Evolutionary conservation across 2,888 invertebrate species (phyloP).

Genomic region (Magallana nippona): DNA sequence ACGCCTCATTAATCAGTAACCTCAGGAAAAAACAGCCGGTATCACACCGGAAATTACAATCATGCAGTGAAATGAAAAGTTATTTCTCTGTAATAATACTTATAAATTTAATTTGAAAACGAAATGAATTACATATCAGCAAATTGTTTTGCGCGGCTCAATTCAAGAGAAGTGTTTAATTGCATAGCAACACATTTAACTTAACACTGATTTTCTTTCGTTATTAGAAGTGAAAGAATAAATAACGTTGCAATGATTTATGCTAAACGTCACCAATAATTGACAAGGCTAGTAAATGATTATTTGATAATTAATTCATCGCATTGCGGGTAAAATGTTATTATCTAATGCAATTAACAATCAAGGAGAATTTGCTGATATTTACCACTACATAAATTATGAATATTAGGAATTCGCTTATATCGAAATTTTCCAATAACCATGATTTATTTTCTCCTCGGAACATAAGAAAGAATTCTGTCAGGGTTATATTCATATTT

Average conservation of each 20-base stretch:
- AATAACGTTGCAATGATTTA: no score
- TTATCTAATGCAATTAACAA: neutral
- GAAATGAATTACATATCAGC: no score
- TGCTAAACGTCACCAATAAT: neutral
- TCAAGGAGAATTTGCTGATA: neutral
- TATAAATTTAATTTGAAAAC: no score
- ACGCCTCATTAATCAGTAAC: neutral
- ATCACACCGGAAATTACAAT: neutral
- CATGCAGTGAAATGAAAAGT: neutral
- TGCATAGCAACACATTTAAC: neutral
- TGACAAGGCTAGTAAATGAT: neutral
- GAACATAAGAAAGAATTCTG: neutral
- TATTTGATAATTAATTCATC: neutral
- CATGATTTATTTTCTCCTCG: neutral
- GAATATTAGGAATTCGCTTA: neutral
- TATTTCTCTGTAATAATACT: neutral
- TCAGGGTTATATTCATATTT: slow-evolving; percentile 5
- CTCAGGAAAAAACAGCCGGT: neutral
- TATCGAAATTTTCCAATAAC: neutral
- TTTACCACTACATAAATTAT: neutral
- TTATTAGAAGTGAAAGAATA: no score
- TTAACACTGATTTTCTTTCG: no score
- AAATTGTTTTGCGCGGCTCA: no score
- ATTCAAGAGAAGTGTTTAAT: neutral
- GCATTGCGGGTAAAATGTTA: neutral